Evolutionary conservation across 2,888 invertebrate species (phyloP), one percentile per base, ranked within the genome.

Genomic region (Listrodromus nycthemerus): DNA sequence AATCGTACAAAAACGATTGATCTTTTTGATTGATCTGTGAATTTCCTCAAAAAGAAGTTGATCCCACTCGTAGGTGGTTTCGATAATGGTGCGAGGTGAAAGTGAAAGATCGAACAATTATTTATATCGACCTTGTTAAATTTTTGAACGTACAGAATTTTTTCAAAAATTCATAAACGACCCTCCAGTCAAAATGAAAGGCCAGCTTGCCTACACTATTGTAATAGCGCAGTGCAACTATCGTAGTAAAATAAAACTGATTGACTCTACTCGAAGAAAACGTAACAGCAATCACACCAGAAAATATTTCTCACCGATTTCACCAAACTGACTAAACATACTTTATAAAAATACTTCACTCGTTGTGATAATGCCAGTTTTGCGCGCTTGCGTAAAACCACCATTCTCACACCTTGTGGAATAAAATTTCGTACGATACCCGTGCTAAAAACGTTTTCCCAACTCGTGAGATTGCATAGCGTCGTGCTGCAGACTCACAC

Each of bases 281-380:
- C n/a, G 52, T 71, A 76, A 67, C 55, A 82, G 71, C 84, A 84
- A 65, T 67, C 66, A 81, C 82, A 84, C 71, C 66, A 82, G 27
- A 65, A 79, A 37, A 66, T 74, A 37, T 75, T 2, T 21, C 55
- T 67, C 80, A 10, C n/a, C 50, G 37, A 76, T 45, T 63, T 90
- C 94, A 93, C 89, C 41, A 92, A 45, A 90, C 89, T 92, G 86
- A 90, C 91, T 87, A 94, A 71, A 87, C 80, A 90, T 76, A 87
- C 67, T 83, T 88, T 84, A 55, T 91, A 86, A 2, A 92, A 73
- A 82, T 83, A 33, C 1, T 83, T 83, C 33, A 33, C 33, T 33
- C 2, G 33, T 7, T 8, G 33, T 2, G 8, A 33, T 8, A 33
- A 7, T 33, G 8, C 7, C 33, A 33, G 33, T 33, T 33, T 33